These are phyloP conservation scores for Heteromyza rotundicornis DNA, from an alignment of 2,888 invertebrate genomes.

Conservation along the genomic window DNA sequence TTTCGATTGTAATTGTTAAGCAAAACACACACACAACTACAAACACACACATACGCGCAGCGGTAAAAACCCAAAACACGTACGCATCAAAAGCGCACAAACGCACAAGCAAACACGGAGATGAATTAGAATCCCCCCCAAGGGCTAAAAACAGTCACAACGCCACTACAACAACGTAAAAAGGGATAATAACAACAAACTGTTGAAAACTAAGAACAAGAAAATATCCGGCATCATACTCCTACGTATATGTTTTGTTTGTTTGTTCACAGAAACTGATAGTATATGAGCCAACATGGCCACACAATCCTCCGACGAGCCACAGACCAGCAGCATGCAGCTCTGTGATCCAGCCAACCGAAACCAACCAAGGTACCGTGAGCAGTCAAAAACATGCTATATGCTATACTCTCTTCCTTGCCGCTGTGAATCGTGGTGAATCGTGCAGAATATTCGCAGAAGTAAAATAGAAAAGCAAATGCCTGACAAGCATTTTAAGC, in stretches of 20 bases:
- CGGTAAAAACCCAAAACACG: conserved; percentile 44
- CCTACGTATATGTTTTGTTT: no score
- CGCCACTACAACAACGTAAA: background rate
- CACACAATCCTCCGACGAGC: background rate
- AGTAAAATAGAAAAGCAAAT: conserved; percentile 25
- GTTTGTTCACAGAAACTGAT: background rate
- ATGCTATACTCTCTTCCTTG: background rate
- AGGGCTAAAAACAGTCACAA: conserved; percentile 1
- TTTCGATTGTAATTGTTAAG: conserved; percentile 44
- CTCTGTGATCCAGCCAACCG: background rate
- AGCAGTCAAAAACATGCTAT: background rate
- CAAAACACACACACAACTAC: conserved; percentile 41
- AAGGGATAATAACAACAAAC: conserved; percentile 9
- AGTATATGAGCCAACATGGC: background rate
- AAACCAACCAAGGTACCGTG: background rate
- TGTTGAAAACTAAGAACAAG: conserved; percentile 9
- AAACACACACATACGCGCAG: no score
- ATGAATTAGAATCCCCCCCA: background rate
- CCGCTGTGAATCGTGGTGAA: conserved; percentile 16
- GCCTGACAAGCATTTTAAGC: conserved; percentile 57
- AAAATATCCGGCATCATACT: background rate
- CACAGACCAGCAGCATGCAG: background rate
- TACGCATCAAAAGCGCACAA: conserved; percentile 43
- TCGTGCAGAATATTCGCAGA: conserved; percentile 23
- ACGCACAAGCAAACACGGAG: conserved; percentile 26